Evolutionary conservation across 1,140 invertebrate species (phyloP).

Genomic region (Papilio aristodemus): DNA sequence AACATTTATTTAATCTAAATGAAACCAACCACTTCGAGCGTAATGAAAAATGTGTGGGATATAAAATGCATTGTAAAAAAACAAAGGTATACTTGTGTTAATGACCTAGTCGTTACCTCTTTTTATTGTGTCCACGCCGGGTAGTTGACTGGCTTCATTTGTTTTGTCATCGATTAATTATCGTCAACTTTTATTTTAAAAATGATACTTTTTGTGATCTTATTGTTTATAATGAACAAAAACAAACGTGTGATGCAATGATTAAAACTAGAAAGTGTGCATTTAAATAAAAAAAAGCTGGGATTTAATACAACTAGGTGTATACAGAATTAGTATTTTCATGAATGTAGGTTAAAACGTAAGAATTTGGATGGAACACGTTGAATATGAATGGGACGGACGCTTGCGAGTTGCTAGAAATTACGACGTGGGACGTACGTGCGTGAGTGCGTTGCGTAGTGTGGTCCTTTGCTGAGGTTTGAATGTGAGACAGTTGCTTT

Average conservation of each 20-base stretch:
- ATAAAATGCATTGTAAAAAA: not conserved
- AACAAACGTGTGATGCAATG: not conserved
- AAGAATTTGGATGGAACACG: slow-evolving; percentile 30
- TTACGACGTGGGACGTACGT: slow-evolving; percentile 52
- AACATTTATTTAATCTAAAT: not conserved
- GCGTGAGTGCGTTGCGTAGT: slow-evolving; percentile 60
- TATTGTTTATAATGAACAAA: not conserved
- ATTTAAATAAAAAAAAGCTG: not conserved
- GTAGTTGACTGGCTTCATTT: not conserved
- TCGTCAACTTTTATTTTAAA: not conserved
- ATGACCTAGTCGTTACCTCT: not conserved
- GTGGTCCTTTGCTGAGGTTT: slow-evolving; percentile 56
- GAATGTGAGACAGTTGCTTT: slow-evolving; percentile 51
- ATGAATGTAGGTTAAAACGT: slow-evolving; percentile 52
- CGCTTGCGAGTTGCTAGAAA: slow-evolving; percentile 22
- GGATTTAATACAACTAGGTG: slow-evolving; percentile 9
- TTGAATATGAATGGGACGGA: not conserved
- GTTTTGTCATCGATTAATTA: not conserved
- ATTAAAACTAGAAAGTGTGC: slow-evolving; percentile 4
- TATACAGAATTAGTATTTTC: slow-evolving; percentile 41
- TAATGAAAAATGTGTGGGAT: not conserved
- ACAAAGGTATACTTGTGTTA: not conserved
- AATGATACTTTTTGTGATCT: too few species aligned
- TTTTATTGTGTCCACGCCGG: not conserved
- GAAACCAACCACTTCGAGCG: not conserved